phyloP scores from a whole-genome alignment of 2,888 invertebrate genomes.

The Myopa tessellatipennis region DNA sequence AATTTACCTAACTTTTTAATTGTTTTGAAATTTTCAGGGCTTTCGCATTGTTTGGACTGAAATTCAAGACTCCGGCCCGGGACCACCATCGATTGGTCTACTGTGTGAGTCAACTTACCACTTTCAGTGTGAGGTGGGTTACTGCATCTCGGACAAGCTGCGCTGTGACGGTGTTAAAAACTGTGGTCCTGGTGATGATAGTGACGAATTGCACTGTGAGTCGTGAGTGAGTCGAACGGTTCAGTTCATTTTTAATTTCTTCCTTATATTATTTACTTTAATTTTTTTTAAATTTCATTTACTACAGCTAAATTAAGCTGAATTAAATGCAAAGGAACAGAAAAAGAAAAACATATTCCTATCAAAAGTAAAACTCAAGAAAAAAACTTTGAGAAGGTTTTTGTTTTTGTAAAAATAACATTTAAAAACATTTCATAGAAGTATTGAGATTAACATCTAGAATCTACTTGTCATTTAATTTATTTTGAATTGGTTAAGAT shows the following conservation, averaged over 20 bases:
- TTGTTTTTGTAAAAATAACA: neutral
- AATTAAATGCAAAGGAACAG: neutral
- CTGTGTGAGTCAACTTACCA: constrained; percentile 73
- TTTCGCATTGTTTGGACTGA: constrained; percentile 97
- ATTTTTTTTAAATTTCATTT: constrained; percentile 47
- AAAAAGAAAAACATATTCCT: neutral
- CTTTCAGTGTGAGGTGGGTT: constrained; percentile 80
- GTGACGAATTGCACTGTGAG: constrained; percentile 70
- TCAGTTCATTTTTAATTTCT: constrained; percentile 68
- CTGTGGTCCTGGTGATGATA: constrained; percentile 73
- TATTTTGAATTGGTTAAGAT: constrained; percentile 27
- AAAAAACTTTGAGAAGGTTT: neutral
- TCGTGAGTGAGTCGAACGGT: constrained; percentile 71
- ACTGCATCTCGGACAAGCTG: constrained; percentile 82
- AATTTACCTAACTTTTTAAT: neutral
- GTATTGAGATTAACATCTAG: neutral
- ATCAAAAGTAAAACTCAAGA: neutral
- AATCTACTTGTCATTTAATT: neutral
- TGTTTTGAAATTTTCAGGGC: constrained; percentile 70
- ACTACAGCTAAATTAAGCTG: constrained; percentile 13
- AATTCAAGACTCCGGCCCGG: constrained; percentile 75
- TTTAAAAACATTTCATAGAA: neutral
- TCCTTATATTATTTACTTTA: constrained; percentile 47
- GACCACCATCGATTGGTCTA: constrained; percentile 67
- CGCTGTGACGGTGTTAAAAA: constrained; percentile 84